A percentile compares a stretch with the other conserved stretches of the same genome.
Conservation (phyloP, 2,888 invertebrate genomes). For the Athrips mouffetella region DNA sequence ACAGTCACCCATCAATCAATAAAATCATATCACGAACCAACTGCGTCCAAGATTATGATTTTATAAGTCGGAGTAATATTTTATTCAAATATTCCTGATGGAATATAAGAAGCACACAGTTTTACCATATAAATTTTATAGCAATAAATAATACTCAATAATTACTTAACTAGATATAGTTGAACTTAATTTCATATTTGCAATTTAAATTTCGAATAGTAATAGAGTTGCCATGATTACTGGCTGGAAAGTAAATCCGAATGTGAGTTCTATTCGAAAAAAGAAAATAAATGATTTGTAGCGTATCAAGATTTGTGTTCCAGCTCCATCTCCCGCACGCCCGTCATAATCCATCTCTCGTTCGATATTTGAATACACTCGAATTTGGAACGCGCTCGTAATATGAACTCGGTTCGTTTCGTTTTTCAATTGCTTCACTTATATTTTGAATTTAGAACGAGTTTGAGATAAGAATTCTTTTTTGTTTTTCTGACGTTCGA, state of each 20-base stretch:
- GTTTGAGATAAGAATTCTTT: slow-evolving; percentile 56
- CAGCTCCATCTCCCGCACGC: slow-evolving; percentile 48
- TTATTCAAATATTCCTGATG: slow-evolving; percentile 75
- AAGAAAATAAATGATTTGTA: slow-evolving; percentile 41
- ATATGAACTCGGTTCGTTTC: slow-evolving; percentile 72
- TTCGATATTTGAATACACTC: slow-evolving; percentile 75
- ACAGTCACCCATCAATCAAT: slow-evolving; percentile 78
- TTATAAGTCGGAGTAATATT: slow-evolving; percentile 73
- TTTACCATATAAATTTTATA: slow-evolving; percentile 37
- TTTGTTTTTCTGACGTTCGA: slow-evolving; percentile 38
- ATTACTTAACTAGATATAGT: slow-evolving; percentile 11
- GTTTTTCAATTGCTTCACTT: slow-evolving; percentile 76
- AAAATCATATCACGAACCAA: slow-evolving; percentile 70
- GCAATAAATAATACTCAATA: slow-evolving; percentile 6
- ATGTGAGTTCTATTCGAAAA: slow-evolving; percentile 18
- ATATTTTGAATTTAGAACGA: slow-evolving; percentile 74
- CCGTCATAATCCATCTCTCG: slow-evolving; percentile 68
- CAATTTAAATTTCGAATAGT: slow-evolving; percentile 37
- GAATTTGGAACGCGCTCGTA: slow-evolving; percentile 73
- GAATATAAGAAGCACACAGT: slow-evolving; percentile 58
- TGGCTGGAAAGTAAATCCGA: slow-evolving; percentile 9
- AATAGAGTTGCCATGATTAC: background rate
- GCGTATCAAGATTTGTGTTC: slow-evolving; percentile 51
- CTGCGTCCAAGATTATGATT: slow-evolving; percentile 66
- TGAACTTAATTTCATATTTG: slow-evolving; percentile 32